Base-by-base conservation (phyloP, 2,888 invertebrate genomes). In the Villa cingulata region DNA sequence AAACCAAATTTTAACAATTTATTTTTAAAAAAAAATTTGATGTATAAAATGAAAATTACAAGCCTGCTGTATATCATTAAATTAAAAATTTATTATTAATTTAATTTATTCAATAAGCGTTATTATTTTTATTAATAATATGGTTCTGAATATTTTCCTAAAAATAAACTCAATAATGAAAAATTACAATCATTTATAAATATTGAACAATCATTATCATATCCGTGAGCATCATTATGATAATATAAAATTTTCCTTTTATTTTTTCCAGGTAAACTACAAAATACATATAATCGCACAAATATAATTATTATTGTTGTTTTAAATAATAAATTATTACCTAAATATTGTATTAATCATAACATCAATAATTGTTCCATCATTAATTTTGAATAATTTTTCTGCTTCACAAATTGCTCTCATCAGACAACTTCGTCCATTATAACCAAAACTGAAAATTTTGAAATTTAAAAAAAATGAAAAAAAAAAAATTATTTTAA, bases 341-440 rank as follows among this genome's bases (percentile, higher is more conserved):
- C 23, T 23, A 23, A 23, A 23, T 6, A 23, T 7, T 23, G 23
- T 23, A 6, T 23, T 23, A 23, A 23, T 23, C 70, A 86, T 77
- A 62, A 84, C 82, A 45, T 83, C 77, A 4, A 83, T 65, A 70
- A 83, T 74, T 50, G 23, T 23, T 6, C 78, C 80, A 43, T 71
- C 72, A 43, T 78, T 78, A 47, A 74, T 75, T 1, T 78, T 75
- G 20, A 84, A 73, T n/a, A 77, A 72, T 51, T 80, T 78, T 0
- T 80, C 77, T 6, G 83, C 78, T 60, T 86, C 86, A 63, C 86
- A 86, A 1, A 86, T 68, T 0, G 85, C 77, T 44, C 81, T 76
- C 48, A 83, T 63, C 29, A 86, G 72, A 58, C 86, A 86, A 29
- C 77, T 72, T 34, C 81, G 72, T 1, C 86, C 86, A 57, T 80